Conservation (phyloP, 92 coral and sea anemone species). For the Phymanthus crucifer region DNA sequence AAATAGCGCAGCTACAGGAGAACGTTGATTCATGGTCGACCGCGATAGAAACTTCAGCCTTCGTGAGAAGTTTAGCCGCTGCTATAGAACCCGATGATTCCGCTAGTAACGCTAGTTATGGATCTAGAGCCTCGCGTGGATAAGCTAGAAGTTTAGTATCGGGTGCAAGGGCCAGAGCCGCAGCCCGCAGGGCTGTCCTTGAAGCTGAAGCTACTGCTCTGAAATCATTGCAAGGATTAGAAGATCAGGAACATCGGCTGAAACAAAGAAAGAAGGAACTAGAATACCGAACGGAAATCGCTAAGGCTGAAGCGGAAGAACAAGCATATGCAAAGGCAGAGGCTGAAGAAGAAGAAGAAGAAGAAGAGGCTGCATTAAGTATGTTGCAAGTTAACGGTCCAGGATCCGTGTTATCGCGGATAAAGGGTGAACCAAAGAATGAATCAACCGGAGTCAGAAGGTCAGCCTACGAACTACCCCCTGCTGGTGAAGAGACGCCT, state of each 20-base stretch:
- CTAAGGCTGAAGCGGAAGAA: slow-evolving; percentile 46
- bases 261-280: neutral
- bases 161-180: neutral
- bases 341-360: neutral
- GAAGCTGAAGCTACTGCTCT: neutral
- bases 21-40: too few relatives aligned
- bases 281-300: slow-evolving; percentile 23
- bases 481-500: neutral
- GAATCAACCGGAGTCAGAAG: neutral
- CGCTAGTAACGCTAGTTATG: too few relatives aligned
- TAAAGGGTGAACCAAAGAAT: neutral
- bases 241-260: neutral
- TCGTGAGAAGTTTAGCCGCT: too few relatives aligned
- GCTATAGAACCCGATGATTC: too few relatives aligned
- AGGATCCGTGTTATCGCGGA: neutral
- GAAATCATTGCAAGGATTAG: neutral
- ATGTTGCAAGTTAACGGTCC: neutral
- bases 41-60: too few relatives aligned
- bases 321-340: slow-evolving; percentile 37
- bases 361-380: slow-evolving; percentile 7
- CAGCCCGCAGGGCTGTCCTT: neutral
- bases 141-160: slow-evolving; percentile 21
- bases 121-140: too few relatives aligned
- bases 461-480: neutral
- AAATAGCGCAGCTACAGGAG: too few relatives aligned